Base-by-base conservation (phyloP, 2,888 invertebrate genomes). In the Resseliella maxima region DNA sequence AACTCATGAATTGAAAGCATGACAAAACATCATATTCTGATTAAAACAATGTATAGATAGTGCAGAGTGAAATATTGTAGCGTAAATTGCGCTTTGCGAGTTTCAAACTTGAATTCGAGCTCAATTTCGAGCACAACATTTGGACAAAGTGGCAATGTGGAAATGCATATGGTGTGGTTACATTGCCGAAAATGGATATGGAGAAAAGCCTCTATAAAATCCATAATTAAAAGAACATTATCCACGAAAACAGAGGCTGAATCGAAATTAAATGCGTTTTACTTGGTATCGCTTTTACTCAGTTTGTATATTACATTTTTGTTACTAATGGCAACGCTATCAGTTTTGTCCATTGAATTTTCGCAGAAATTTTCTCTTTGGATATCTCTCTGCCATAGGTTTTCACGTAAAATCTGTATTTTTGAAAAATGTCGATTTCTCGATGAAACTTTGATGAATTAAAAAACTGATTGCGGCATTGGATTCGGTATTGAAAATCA, bases 191-290 rank as follows among this genome's bases (percentile, higher is more conserved):
- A n/a, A 50, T 18, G 50, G 21, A 50, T 21, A 50, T 21, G 50
- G 50, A 50, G 50, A 59, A 59, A 59, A 59, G 1, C 24, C 59
- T 24, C 59, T 24, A 59, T 59, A 59, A 59, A 59, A 59, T 59
- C 59, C 59, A 59, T 59, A 59, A 59, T 59, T 59, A 59, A 59
- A 59, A 24, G 59, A 59, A 59, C 59, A 59, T 59, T 59, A 59
- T 59, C 59, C 59, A 59, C 10, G 15, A 24, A 59, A 5, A 41
- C 41, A 50, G 3, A 10, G 59, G 24, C 59, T 59, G 59, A 59
- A 59, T 24, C 6, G 59, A 59, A 59, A 59, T 24, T 59, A 59
- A 59, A 59, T 10, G 59, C 59, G 12, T 59, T 59, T 59, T 1
- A n/a, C n/a, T 59, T 59, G 24, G 59, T 59, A 24, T 59, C 59